Evolutionary conservation across 2,797 vertebrate species (phyloP).

Genomic region (Schizothorax lantsangensis): DNA sequence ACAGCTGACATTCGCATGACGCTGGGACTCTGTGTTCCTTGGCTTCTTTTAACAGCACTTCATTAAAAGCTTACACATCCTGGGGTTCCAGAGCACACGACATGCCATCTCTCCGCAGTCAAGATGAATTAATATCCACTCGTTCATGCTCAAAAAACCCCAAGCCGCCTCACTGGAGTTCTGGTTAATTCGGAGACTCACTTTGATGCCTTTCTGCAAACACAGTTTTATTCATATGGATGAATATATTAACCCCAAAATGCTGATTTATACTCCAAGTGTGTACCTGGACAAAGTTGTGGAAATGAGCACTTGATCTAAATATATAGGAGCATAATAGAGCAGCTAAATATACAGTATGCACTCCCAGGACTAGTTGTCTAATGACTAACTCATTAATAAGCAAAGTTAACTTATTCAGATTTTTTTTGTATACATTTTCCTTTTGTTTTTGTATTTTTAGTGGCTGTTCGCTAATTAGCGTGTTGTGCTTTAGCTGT

Average conservation of each 20-base stretch:
- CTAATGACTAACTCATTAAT: neutral
- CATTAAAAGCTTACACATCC: constrained; percentile 37
- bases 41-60: constrained; percentile 37
- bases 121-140: constrained; percentile 54
- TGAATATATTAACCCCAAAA: neutral
- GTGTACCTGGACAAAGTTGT: neutral
- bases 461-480: neutral
- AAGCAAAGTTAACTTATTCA: neutral
- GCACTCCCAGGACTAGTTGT: neutral
- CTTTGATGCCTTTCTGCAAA: constrained; percentile 9
- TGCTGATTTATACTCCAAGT: neutral
- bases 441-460: neutral
- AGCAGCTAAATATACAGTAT: neutral
- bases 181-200: constrained; percentile 13
- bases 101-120: constrained; percentile 39
- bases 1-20: constrained; percentile 58
- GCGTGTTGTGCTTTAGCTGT: neutral
- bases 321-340: no score
- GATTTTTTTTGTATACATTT: neutral
- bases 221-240: neutral
- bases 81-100: constrained; percentile 13
- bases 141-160: constrained; percentile 23
- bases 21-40: constrained; percentile 12
- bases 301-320: neutral
- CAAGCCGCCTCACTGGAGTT: neutral